Evolutionary conservation across 2,888 invertebrate species (phyloP).

Genomic region (Phalera bucephala): DNA sequence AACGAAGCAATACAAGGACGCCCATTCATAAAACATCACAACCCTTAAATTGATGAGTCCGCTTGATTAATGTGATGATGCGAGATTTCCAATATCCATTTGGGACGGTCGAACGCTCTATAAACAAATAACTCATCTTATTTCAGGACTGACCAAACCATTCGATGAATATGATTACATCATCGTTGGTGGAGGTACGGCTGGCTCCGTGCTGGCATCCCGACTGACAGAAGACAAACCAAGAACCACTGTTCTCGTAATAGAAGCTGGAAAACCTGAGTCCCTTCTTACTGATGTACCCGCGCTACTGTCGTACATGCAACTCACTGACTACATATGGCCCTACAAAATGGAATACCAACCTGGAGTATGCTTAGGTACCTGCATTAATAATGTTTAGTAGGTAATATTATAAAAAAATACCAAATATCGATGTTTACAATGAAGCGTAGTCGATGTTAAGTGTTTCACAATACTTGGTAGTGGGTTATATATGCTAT

Average conservation of each 20-base stretch:
- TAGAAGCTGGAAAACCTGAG: constrained; percentile 84
- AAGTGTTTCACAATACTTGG: too few relatives aligned
- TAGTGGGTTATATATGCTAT: too few relatives aligned
- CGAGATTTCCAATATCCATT: not conserved
- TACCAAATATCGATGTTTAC: too few relatives aligned
- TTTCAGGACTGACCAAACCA: constrained; percentile 49
- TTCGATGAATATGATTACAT: constrained; percentile 85
- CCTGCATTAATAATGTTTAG: too few relatives aligned
- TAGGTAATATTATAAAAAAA: too few relatives aligned
- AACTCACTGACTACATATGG: constrained; percentile 85
- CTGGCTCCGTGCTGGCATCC: constrained; percentile 87
- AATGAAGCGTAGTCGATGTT: too few relatives aligned
- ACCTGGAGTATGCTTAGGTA: constrained; percentile 79
- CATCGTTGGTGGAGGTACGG: constrained; percentile 87
- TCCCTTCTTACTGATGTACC: constrained; percentile 83
- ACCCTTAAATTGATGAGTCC: not conserved
- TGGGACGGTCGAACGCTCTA: not conserved
- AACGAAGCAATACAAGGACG: too few relatives aligned
- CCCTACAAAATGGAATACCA: constrained; percentile 85
- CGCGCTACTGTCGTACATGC: constrained; percentile 80
- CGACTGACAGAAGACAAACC: constrained; percentile 85
- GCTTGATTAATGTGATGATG: not conserved
- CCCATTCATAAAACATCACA: too few relatives aligned
- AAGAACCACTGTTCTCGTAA: constrained; percentile 80
- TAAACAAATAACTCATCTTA: not conserved